Conservation (phyloP, 1,140 invertebrate genomes). For the Nephila pilipes region DNA sequence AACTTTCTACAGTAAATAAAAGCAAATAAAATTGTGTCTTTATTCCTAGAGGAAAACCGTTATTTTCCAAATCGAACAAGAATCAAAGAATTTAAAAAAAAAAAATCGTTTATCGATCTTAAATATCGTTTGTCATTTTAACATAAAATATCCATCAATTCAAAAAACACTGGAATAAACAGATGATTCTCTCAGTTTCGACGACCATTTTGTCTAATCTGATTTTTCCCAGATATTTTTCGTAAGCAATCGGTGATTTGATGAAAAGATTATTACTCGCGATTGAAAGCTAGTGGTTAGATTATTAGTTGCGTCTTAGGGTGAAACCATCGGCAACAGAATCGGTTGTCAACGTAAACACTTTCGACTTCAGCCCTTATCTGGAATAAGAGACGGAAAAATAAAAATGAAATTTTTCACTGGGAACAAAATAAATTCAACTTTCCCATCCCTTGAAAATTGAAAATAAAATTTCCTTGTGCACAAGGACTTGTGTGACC, state of each 20-base stretch:
- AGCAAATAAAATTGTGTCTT: too few relatives aligned
- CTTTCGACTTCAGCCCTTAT: conserved; percentile 1
- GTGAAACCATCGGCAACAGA: neutral
- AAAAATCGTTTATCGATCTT: too few relatives aligned
- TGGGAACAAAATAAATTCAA: conserved; percentile 39
- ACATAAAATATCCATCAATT: too few relatives aligned
- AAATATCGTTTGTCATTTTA: too few relatives aligned
- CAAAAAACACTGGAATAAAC: neutral
- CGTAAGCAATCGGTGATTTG: neutral
- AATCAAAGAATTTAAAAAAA: too few relatives aligned
- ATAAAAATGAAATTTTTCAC: conserved; percentile 32
- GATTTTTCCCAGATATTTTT: neutral
- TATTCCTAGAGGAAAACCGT: too few relatives aligned
- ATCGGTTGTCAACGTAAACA: conserved; percentile 19
- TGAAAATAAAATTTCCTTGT: conserved; percentile 50
- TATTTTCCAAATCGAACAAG: too few relatives aligned
- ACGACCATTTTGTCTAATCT: neutral
- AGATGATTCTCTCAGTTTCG: neutral
- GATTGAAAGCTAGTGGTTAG: neutral
- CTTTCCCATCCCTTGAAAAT: conserved; percentile 53
- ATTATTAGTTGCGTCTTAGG: neutral
- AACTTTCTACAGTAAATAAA: too few relatives aligned
- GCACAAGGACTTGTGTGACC: neutral
- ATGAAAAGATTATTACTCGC: neutral
- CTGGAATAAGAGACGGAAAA: conserved; percentile 11